Base-by-base conservation (phyloP, 1,140 invertebrate genomes). In the Hetaerina americana region DNA sequence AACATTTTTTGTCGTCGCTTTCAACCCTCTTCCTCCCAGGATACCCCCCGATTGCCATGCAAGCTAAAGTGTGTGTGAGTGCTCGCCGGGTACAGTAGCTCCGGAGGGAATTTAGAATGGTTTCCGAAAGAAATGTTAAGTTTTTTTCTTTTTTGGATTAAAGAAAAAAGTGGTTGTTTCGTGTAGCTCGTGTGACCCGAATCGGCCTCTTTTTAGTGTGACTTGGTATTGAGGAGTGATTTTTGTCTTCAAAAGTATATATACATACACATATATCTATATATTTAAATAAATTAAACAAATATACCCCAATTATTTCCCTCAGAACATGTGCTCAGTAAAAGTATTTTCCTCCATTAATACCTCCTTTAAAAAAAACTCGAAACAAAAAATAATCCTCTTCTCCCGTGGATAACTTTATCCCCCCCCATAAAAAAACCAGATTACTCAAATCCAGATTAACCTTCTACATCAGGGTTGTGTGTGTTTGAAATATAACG, bases 391-490 rank as follows among this genome's bases (percentile, higher is more conserved):
- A n/a, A n/a, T n/a, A n/a, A n/a, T n/a, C n/a, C n/a, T n/a, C n/a
- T n/a, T n/a, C n/a, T n/a, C n/a, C n/a, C n/a, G n/a, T n/a, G n/a
- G n/a, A n/a, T n/a, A n/a, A n/a, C n/a, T n/a, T n/a, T n/a, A n/a
- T n/a, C n/a, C n/a, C n/a, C n/a, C n/a, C 40, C 40, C 22, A 18
- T 57, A 57, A 57, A 57, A 18, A 57, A 18, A 57, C 22, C 40
- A 12, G 15, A 18, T n/a, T 57, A 73, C 31, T 73, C 66, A 70
- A 74, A 73, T 74, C 74, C 72, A 73, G 72, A 73, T 71, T 57
- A 57, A 57, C 40, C 40, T 57, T 57, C 72, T 74, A 72, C 66
- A 72, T 74, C 74, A 74, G 74, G 74, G 74, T 74, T 74, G 74
- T 74, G 74, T 74, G 74, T 73, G 72, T 74, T 28, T 66, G 28